Evolutionary conservation across 2,113 vertebrate species (phyloP).

Genomic region (Turdus rufiventris): DNA sequence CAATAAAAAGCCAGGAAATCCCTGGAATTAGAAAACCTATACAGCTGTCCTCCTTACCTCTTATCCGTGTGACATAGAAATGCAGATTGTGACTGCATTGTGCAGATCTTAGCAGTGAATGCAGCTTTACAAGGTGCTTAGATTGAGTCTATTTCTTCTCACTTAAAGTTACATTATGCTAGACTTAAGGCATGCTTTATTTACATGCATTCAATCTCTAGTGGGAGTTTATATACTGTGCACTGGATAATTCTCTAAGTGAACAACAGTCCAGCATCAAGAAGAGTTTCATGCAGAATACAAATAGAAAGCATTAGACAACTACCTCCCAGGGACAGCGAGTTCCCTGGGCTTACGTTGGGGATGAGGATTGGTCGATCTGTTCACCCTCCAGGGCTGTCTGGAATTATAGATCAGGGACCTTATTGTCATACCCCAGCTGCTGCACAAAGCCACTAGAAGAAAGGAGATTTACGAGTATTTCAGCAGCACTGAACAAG

Average conservation of each 20-base stretch:
- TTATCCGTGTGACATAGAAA: slow-evolving; percentile 30
- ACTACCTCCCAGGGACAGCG: slow-evolving; percentile 61
- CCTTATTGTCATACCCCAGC: slow-evolving; percentile 84
- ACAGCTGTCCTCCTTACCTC: slow-evolving; percentile 21
- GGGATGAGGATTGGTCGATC: slow-evolving; percentile 66
- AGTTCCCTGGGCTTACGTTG: slow-evolving; percentile 57
- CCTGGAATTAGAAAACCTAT: slow-evolving; percentile 28
- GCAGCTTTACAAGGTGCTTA: slow-evolving; percentile 33
- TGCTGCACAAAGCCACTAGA: slow-evolving; percentile 80
- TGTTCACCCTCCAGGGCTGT: slow-evolving; percentile 65
- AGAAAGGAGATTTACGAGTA: slow-evolving; percentile 88
- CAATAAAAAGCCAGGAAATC: slow-evolving; percentile 49
- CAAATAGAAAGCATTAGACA: slow-evolving; percentile 69
- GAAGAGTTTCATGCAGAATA: slow-evolving; percentile 71
- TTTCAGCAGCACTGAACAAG: slow-evolving; percentile 81
- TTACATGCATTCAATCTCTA: slow-evolving; percentile 60
- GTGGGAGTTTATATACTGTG: slow-evolving; percentile 67
- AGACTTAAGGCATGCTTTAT: slow-evolving; percentile 64
- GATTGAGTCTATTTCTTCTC: slow-evolving; percentile 49
- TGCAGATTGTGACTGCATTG: slow-evolving; percentile 33
- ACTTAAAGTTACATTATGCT: slow-evolving; percentile 64
- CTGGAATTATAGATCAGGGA: slow-evolving; percentile 81
- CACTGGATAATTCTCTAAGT: slow-evolving; percentile 50
- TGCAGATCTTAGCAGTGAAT: slow-evolving; percentile 8
- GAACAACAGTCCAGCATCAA: slow-evolving; percentile 50